phyloP scores from a whole-genome alignment of 2,113 vertebrate genomes.

The Delphinus delphis region DNA sequence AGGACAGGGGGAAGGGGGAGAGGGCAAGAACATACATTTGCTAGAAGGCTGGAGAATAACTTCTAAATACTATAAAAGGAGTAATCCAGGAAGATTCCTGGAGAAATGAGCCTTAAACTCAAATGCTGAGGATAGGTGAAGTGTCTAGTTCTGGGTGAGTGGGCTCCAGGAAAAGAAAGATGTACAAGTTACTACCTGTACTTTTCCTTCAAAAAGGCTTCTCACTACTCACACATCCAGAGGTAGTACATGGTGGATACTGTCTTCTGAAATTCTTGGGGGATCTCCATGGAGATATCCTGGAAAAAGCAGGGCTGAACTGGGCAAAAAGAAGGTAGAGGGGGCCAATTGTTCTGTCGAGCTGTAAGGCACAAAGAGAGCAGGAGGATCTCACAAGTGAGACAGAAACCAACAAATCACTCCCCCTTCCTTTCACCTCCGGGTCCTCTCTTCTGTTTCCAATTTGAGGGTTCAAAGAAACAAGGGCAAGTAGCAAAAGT shows the following conservation, averaged over 20 bases:
- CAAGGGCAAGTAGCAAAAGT: neutral
- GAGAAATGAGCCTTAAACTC: neutral
- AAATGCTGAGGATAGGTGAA: neutral
- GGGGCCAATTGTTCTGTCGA: slow-evolving; percentile 96
- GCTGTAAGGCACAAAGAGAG: slow-evolving; percentile 77
- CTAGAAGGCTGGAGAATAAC: neutral
- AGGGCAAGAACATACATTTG: neutral
- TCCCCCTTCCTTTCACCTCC: neutral
- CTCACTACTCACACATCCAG: slow-evolving; percentile 92
- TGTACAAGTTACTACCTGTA: no score
- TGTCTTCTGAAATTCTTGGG: slow-evolving; percentile 92
- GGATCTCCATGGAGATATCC: slow-evolving; percentile 95
- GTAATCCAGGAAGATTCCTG: neutral
- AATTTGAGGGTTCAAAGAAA: neutral
- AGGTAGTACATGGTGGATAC: slow-evolving; percentile 97
- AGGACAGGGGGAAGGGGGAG: neutral
- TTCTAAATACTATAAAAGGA: neutral
- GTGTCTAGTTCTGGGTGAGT: neutral
- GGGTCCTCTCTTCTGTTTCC: neutral
- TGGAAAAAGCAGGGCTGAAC: slow-evolving; percentile 98
- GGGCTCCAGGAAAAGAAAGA: neutral
- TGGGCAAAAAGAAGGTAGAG: slow-evolving; percentile 93
- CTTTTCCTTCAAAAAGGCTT: rapidly evolving
- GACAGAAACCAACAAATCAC: neutral
- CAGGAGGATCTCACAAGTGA: neutral